Evolutionary conservation across 2,113 vertebrate genomes (phyloP), one percentile per base, ranked within the genome.

Genomic region (Misgurnus anguillicaudatus): DNA sequence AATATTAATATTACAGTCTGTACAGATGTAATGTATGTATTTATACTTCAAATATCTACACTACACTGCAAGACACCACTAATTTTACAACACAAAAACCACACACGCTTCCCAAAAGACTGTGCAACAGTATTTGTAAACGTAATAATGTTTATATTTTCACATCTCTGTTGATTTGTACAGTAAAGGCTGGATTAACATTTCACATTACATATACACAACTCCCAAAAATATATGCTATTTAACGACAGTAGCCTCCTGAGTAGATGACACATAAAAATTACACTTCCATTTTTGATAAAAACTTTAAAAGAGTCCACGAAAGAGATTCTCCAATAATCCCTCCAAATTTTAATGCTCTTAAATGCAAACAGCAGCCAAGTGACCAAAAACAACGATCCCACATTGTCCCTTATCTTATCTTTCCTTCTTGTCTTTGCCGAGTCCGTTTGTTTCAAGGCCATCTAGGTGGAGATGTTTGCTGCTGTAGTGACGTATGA

Each of bases 401-500:
- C 57, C 17, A 75, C 41, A 51, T 45, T 8, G 17, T 19, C 61
- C 4, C 81, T 97, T 91, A 98, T 5, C 81, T 97, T 91, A 98
- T 51, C 79, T 92, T 71, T 75, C 85, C 85, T 97, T 98, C 82
- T 87, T 94, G 42, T 91, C 79, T 11, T 88, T 51, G 4, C 76
- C 11, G 31, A 74, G 74, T 19, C 88, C 61, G 0, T 87, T 91
- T 66, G 87, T 71, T 31, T 85, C 53, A 0, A 68, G 88, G n/a
- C 75, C 77, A 0, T 90, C 90, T 85, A 94, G 79, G 57, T 86
- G 92, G 84, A 95, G 89, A 19, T 86, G 90, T 16, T 87, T 90
- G 78, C 88, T 92, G 86, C 94, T 94, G 85, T 94, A 93, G 72
- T 77, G 93, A 68, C 94, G 96, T 89, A 98, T 95, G 64, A 99